phyloP scores from a whole-genome alignment of 2,888 invertebrate species.

The Unio pictorum region DNA sequence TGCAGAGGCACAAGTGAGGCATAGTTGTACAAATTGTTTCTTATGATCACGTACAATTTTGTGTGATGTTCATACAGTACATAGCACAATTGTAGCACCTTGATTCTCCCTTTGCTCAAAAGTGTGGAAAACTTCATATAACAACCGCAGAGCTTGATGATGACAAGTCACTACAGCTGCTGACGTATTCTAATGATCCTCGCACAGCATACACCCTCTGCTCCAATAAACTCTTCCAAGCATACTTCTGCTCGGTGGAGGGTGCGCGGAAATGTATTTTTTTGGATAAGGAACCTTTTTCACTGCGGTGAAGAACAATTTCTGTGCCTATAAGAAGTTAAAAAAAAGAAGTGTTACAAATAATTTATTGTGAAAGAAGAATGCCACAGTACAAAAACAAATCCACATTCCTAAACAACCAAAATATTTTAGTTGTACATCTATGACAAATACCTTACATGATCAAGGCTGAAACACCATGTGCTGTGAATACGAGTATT shows the following conservation, averaged over 20 bases:
- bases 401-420: background rate
- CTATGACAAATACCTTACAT: background rate
- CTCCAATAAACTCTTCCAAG: constrained; percentile 66
- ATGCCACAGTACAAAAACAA: background rate
- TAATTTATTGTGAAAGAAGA: background rate
- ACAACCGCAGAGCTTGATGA: constrained; percentile 21
- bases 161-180: constrained; percentile 44
- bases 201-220: constrained; percentile 54
- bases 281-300: constrained; percentile 18
- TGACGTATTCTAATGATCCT: constrained; percentile 43
- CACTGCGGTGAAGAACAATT: constrained; percentile 46
- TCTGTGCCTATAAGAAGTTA: constrained; percentile 48
- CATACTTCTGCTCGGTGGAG: constrained; percentile 60
- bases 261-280: constrained; percentile 56
- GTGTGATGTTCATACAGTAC: no score
- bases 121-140: no score
- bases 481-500: no score
- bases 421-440: background rate
- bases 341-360: background rate
- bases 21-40: no score
- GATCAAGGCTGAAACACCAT: no score
- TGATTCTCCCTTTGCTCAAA: no score
- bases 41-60: no score
- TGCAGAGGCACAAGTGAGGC: no score
- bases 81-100: no score